Base-by-base conservation (phyloP, 1,140 invertebrate species). In the Lineus longissimus region DNA sequence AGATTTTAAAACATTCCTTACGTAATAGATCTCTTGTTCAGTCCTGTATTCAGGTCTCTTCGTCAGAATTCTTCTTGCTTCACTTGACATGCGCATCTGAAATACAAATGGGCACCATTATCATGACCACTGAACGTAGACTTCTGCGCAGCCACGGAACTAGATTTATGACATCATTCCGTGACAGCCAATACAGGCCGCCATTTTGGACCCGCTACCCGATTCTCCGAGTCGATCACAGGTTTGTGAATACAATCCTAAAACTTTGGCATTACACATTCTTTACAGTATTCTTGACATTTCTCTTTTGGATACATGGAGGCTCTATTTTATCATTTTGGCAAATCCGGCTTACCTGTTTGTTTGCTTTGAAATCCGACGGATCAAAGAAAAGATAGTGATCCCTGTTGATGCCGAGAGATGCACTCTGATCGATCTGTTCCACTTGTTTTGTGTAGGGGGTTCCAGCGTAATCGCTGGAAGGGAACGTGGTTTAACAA, bases 361-460 rank as follows among this genome's bases (percentile, higher is more conserved):
- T 70, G 51, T 70, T 69, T 0, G 67, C 67, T 22, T 65, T 67
- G 55, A 67, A 73, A n/a, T 73, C 67, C 2, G 55, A 58, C 13
- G 69, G 69, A 36, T 73, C 67, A 60, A 73, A 73, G 59, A 67
- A 62, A n/a, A 70, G 55, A 1, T 66, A 68, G 0, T 58, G 51
- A 6, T 61, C 64, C 55, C 70, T 66, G 17, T 66, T 66, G 27
- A 64, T 61, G 13, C 57, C 55, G 13, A 55, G 31, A 40, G 62
- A 58, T 27, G 25, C 25, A 9, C 25, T 51, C n/a, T 51, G 47
- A 51, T 51, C 47, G n/a, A 51, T 51, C 25, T 19, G 25, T 4
- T 51, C 47, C 4, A 51, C 25, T n/a, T 51, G 47, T 27, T 51
- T 51, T n/a, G 4, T 9, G 25, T 51, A 51, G 4, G 25, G 19